Conservation (phyloP, 2,888 invertebrate species). For the Drosophila mettleri region DNA sequence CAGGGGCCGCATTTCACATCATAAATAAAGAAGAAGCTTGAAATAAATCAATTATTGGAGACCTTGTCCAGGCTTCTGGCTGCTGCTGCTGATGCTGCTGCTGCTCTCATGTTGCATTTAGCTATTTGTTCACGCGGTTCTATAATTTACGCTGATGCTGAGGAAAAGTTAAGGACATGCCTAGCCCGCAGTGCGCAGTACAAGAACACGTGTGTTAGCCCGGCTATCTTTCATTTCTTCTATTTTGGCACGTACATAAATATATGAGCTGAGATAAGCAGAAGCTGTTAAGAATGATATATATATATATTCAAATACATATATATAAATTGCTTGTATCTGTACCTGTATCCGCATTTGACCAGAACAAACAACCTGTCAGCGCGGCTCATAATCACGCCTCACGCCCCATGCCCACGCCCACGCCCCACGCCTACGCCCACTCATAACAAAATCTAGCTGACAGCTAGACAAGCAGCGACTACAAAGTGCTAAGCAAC, state of each 20-base stretch:
- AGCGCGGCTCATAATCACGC: conserved; percentile 61
- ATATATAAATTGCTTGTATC: not conserved
- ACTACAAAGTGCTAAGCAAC: conserved; percentile 59
- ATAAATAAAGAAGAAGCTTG: conserved; percentile 62
- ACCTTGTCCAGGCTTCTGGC: conserved; percentile 34
- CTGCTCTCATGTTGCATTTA: conserved; percentile 7
- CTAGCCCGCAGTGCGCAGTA: conserved; percentile 40
- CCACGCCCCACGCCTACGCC: conserved; percentile 30
- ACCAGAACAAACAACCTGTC: conserved; percentile 65
- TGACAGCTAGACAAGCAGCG: conserved; percentile 22
- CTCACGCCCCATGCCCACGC: conserved; percentile 47
- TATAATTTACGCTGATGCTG: conserved; percentile 63
- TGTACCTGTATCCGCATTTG: conserved; percentile 65
- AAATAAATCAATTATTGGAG: conserved; percentile 75
- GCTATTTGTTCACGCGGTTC: conserved; percentile 67
- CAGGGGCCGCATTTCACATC: conserved; percentile 54
- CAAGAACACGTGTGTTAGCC: conserved; percentile 66
- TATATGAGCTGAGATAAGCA: conserved; percentile 76
- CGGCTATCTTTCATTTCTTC: conserved; percentile 46
- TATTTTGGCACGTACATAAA: conserved; percentile 71
- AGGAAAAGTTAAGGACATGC: conserved; percentile 58
- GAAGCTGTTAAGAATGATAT: conserved; percentile 25
- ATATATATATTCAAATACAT: not conserved
- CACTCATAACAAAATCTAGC: conserved; percentile 2
- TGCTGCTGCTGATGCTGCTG: conserved; percentile 45